Base-by-base conservation (phyloP, 2,113 vertebrate species). In the Thalassoma bifasciatum region DNA sequence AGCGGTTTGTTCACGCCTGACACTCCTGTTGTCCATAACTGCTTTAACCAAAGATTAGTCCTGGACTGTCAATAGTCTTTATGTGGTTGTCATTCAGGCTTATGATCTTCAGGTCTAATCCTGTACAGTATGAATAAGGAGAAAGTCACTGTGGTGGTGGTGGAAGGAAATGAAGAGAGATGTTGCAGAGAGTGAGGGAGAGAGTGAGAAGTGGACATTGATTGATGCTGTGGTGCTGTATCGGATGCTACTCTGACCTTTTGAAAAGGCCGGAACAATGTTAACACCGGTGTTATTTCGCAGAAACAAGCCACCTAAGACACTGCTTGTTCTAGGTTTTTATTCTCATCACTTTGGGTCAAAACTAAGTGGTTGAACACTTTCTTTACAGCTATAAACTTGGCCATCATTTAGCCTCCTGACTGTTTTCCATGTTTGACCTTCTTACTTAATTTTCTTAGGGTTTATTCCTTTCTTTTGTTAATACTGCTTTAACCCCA, bases 1-100 rank as follows among this genome's bases (percentile, higher is more conserved):
- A 23, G 70, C 16, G 22, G 77, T 89, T 77, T 34, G 38, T 80
- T 54, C 64, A 16, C 22, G 38, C 30, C 66, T 54, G 79, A 77
- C 51, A 38, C 77, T 66, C 52, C 40, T 7, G 11, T 53, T 57
- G 79, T 88, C 82, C 78, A 82, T 77, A 60, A 73, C 60, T 50
- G 78, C 75, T 78, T 85, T 74, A 90, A 77, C 65, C 73, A 50
- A 53, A 73, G 74, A 91, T 90, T 86, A 86, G 73, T 84, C 69
- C 57, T 66, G 60, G 81, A 17, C 58, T 75, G 85, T 86, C 86
- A 68, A 86, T 88, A 86, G 61, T 75, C 77, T 82, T 83, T 72
- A 83, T 69, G 66, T 60, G 54, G 26, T 67, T 72, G 64, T 83
- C 79, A 73, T 77, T 72, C 71, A 59, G 68, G 47, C 37, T 80